Evolutionary conservation across 2,888 invertebrate genomes (phyloP).

Genomic region (Drosophila sordidapex): DNA sequence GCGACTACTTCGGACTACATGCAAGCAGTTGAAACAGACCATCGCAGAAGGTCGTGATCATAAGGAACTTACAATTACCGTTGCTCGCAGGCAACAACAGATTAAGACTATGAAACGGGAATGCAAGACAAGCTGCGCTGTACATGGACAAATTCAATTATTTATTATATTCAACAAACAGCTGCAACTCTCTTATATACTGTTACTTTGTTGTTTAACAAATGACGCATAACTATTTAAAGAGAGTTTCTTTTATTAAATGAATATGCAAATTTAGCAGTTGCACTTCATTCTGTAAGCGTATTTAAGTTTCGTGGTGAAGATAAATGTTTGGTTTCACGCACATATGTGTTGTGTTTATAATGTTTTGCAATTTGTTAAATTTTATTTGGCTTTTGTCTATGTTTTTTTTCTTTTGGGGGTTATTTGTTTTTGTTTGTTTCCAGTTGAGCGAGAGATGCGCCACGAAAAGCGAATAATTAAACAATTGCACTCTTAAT

Average conservation of each 20-base stretch:
- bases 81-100: no score
- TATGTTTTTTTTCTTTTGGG: neutral
- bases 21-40: no score
- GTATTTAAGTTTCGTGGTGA: neutral
- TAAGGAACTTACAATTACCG: no score
- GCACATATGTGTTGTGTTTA: conserved; percentile 12
- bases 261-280: neutral
- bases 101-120: no score
- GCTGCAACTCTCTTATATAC: neutral
- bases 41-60: no score
- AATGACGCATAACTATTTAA: neutral
- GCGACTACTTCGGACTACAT: no score
- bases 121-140: no score
- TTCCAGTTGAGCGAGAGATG: conserved; percentile 7
- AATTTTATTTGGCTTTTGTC: conserved; percentile 21
- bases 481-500: conserved; percentile 70
- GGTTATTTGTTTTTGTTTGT: conserved; percentile 4
- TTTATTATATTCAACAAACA: neutral
- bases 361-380: conserved; percentile 39
- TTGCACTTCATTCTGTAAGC: neutral
- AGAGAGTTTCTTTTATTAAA: neutral
- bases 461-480: conserved; percentile 43
- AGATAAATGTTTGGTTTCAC: neutral
- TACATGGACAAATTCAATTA: no score
- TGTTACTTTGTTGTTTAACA: no score